Evolutionary conservation across 2,797 vertebrate genomes (phyloP).

Genomic region (Hapalemur alaotrensis): DNA sequence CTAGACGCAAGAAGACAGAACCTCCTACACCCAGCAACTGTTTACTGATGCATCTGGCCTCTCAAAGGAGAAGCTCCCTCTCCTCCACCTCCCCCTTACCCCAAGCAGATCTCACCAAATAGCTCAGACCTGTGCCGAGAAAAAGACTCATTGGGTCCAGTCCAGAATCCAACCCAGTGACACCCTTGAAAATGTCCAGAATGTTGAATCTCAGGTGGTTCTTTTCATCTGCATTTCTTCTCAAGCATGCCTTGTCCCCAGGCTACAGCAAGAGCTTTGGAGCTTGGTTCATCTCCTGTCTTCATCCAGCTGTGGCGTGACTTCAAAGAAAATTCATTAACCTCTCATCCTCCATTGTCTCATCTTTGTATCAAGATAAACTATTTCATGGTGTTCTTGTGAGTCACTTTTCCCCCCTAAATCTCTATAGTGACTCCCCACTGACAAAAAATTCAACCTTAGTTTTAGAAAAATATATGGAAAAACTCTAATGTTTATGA

Average conservation of each 20-base stretch:
- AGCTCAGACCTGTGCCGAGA: background rate
- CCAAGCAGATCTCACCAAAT: too few relatives aligned
- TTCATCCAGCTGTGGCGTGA: background rate
- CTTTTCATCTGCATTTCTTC: accelerated
- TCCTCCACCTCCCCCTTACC: too few relatives aligned
- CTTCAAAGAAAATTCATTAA: background rate
- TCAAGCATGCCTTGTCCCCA: too few relatives aligned
- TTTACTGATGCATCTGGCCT: accelerated
- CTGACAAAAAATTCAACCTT: background rate
- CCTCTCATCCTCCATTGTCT: accelerated
- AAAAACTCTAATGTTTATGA: background rate
- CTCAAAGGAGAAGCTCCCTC: background rate
- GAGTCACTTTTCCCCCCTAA: background rate
- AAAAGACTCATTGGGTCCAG: too few relatives aligned
- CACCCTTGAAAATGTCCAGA: accelerated
- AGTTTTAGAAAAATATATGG: background rate
- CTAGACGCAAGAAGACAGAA: background rate
- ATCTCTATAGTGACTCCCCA: background rate
- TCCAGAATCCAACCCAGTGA: too few relatives aligned
- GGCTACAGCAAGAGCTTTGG: background rate
- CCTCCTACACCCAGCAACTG: background rate
- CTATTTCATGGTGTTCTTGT: background rate
- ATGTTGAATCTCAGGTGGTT: accelerated
- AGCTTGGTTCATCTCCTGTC: background rate
- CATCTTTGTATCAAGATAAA: accelerated